Conservation (phyloP, 1,140 invertebrate genomes). For the Magallana angulata region DNA sequence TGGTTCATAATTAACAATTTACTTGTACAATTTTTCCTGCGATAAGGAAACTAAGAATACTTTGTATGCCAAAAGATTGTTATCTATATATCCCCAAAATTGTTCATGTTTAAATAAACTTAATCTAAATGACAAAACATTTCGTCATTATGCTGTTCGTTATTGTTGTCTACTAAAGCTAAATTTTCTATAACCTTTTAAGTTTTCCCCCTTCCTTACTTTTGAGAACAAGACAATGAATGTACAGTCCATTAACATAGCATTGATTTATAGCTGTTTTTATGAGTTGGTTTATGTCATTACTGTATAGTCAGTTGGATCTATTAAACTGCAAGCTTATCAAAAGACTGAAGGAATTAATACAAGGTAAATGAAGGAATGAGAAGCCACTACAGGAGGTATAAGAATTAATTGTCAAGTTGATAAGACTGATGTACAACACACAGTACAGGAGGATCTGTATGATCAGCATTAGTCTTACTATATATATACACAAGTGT, state of each 20-base stretch:
- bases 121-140: too few relatives aligned
- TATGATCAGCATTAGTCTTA: constrained; percentile 13
- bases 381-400: background rate
- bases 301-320: background rate
- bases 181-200: background rate
- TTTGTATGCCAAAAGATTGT: too few relatives aligned
- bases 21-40: too few relatives aligned
- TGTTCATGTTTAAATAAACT: too few relatives aligned
- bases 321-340: background rate
- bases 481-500: background rate
- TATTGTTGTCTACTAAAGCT: too few relatives aligned
- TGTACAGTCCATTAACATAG: too few relatives aligned
- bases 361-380: background rate
- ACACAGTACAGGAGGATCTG: background rate
- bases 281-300: too few relatives aligned
- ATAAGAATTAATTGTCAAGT: background rate
- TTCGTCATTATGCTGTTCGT: too few relatives aligned
- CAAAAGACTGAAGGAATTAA: background rate
- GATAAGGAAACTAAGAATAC: too few relatives aligned
- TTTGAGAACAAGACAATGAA: background rate
- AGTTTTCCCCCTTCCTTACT: background rate
- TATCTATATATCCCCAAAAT: background rate
- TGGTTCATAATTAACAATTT: too few relatives aligned
- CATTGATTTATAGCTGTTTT: too few relatives aligned
- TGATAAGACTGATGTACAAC: background rate